phyloP scores from a whole-genome alignment of 2,888 invertebrate genomes.

The Drosophila nr. medialis region DNA sequence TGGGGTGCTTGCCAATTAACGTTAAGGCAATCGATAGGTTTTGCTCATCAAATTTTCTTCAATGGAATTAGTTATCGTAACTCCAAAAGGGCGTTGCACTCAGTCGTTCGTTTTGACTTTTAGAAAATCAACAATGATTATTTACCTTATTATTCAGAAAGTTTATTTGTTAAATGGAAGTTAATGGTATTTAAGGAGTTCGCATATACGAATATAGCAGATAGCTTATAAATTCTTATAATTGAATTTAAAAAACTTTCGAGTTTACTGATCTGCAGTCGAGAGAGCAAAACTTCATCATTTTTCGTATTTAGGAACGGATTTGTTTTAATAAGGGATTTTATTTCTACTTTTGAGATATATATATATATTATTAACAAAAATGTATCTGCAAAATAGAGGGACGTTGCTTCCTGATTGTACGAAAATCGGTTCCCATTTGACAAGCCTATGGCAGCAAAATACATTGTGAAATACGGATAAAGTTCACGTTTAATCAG shows the following conservation, averaged over 20 bases:
- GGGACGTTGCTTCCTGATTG: not conserved
- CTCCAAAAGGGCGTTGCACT: too few relatives aligned
- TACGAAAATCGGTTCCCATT: not conserved
- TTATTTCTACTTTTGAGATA: not conserved
- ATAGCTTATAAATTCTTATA: too few relatives aligned
- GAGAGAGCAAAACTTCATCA: not conserved
- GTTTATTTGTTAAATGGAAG: not conserved
- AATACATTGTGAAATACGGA: not conserved
- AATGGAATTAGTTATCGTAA: too few relatives aligned
- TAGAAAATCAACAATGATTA: not conserved
- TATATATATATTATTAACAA: not conserved
- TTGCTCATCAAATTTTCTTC: too few relatives aligned
- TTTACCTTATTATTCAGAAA: not conserved
- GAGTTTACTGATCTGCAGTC: not conserved
- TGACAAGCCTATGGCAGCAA: not conserved
- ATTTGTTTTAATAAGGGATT: not conserved
- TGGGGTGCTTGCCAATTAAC: too few relatives aligned
- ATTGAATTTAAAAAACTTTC: too few relatives aligned
- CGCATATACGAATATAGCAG: too few relatives aligned
- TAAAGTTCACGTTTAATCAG: not conserved
- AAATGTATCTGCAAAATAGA: not conserved
- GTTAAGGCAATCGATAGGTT: too few relatives aligned
- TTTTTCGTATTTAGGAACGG: too few relatives aligned
- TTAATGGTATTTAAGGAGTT: too few relatives aligned
- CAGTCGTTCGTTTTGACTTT: not conserved